Evolutionary conservation across 2,113 vertebrate genomes (phyloP), one percentile per base, ranked within the genome.

Genomic region (Aramus guarauna): DNA sequence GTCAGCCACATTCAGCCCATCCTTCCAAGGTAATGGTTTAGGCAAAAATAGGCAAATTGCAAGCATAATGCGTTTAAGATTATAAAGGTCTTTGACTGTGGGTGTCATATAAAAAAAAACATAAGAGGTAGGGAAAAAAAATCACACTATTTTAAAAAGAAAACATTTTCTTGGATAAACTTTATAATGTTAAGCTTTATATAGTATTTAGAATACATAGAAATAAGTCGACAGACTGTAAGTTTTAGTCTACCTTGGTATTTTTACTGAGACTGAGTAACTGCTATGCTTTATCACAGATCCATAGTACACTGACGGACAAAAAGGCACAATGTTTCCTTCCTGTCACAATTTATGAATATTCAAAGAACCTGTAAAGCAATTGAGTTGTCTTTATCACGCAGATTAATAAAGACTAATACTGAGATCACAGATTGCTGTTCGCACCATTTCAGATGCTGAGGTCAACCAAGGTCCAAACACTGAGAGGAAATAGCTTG

Each of bases 71-170:
- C 17, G 1, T 39, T 90, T 12, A 39, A 62, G 73, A 58, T 55
- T 2, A 50, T 22, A 48, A 78, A 72, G 3, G 9, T 67, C 4
- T 63, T 82, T 47, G 55, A 52, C 6, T 30, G 26, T 52, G 8
- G 76, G 5, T 1, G 11, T 56, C 34, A 39, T 8, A 36, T 3
- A n/a, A n/a, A 78, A 92, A 73, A 77, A 6, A 73, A 37, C 5
- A 13, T 1, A 1, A 72, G 5, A 13, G 23, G 48, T 22, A 11
- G 50, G 50, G n/a, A n/a, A n/a, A n/a, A n/a, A n/a, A n/a, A 15
- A n/a, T 10, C 5, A 12, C 9, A 23, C 2, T 53, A 17, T 53
- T 66, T 77, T 47, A 59, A 29, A 63, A 39, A 23, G 6, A 39
- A 64, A 6, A 29, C 0, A 62, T 27, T 74, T 69, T 2, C 10